Conservation (phyloP, 2,113 vertebrate species). For the Arvicanthis niloticus region DNA sequence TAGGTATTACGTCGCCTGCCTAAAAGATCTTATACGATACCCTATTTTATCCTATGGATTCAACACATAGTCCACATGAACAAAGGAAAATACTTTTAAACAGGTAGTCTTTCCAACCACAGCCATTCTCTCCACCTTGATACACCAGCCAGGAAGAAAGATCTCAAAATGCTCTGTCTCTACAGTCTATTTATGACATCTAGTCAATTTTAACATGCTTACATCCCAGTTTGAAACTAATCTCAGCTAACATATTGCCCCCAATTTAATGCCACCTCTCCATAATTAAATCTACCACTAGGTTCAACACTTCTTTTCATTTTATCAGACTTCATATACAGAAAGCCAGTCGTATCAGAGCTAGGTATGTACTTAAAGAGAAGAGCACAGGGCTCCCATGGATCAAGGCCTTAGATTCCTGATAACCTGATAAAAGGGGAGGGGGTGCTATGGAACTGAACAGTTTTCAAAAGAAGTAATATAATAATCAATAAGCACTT, state of each 20-base stretch:
- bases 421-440: not conserved
- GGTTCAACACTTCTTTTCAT: not conserved
- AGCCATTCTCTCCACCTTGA: not conserved
- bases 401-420: not conserved
- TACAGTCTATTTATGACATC: not conserved
- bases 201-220: not conserved
- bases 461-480: not conserved
- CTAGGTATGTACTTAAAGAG: not conserved
- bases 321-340: not conserved
- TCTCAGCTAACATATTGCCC: not conserved
- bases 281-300: slow-evolving; percentile 3
- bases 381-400: not conserved
- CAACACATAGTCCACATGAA: not conserved
- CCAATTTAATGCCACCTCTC: not conserved
- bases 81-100: not conserved
- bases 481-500: not conserved
- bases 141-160: not conserved
- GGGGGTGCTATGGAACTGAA: not conserved
- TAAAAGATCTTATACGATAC: not conserved
- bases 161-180: not conserved
- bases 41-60: not conserved
- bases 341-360: not conserved
- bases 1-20: not conserved
- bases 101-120: not conserved
- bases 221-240: slow-evolving; percentile 34